Evolutionary conservation across 2,888 invertebrate genomes (phyloP), one percentile per base, ranked within the genome.

Genomic region (Atrina japonica): DNA sequence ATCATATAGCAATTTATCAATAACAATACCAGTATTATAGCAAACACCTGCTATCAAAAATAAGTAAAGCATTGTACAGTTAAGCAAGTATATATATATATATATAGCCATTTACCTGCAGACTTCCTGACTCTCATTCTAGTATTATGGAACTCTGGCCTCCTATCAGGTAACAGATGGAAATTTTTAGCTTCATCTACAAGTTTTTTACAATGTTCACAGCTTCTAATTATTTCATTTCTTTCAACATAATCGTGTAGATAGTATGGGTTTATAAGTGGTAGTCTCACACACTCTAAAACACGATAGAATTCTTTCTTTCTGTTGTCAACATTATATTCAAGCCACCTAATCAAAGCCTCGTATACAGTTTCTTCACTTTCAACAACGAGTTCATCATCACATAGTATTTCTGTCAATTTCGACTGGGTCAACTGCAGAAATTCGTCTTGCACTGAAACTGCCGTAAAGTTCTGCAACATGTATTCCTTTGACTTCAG

Each of bases 361-460:
- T 86, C 83, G 74, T 86, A 91, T 29, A 90, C 97, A 90, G 97
- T 97, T 58, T 95, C 93, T 87, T 97, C 97, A 86, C 96, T 96
- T 80, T 96, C 94, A 0, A 97, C 96, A 88, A 96, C 96, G 0
- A 97, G 91, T 88, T 97, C 96, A 88, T 97, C 97, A 86, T 96
- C 95, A 80, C 95, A 93, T 67, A 97, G 95, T 58, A 97, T 92
- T 45, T 93, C 93, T 76, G 97, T 94, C 75, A 97, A 91, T 90
- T 97, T 96, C 80, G 95, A 93, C 0, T 94, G 93, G 3, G 94
- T 94, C 59, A 97, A 90, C 83, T 96, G 95, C 23, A 97, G 91
- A 89, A 97, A 97, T 91, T 97, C 97, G 88, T 97, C 97, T 88
- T 96, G 96, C 90, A 96, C 95, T 86, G 95, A 96, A 72, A 97